Conservation (phyloP, 2,797 vertebrate species). For the Anableps anableps region DNA sequence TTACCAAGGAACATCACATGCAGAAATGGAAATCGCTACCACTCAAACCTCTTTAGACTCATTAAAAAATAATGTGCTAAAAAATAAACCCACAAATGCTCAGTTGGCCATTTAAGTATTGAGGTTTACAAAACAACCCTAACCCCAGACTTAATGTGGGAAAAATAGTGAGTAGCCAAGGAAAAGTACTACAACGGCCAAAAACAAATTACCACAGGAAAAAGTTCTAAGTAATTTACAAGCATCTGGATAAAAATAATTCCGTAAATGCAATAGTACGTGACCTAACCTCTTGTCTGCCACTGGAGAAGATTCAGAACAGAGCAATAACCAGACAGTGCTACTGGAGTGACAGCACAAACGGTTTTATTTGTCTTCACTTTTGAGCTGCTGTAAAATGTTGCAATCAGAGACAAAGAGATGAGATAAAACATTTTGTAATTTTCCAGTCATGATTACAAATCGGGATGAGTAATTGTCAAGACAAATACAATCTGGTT, state of each 20-base stretch:
- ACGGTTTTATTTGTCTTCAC: neutral
- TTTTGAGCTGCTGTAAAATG: neutral
- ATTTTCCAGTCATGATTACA: constrained; percentile 3
- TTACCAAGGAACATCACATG: neutral
- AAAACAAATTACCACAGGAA: neutral
- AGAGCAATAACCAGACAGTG: neutral
- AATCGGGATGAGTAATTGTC: neutral
- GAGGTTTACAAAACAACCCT: neutral
- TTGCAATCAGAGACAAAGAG: neutral
- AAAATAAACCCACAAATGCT: neutral
- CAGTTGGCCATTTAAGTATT: neutral
- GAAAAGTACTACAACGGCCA: neutral
- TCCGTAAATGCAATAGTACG: neutral
- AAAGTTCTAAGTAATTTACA: neutral
- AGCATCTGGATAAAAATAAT: neutral
- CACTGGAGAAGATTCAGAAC: neutral
- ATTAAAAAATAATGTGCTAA: neutral
- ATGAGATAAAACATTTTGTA: neutral
- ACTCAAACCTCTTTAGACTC: too few species aligned
- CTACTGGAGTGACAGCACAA: neutral
- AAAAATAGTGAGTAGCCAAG: neutral
- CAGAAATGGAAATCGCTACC: neutral
- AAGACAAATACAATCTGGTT: neutral
- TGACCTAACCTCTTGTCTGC: neutral
- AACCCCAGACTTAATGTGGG: neutral